Evolutionary conservation across 2,113 vertebrate genomes (phyloP), one percentile per base, ranked within the genome.

Genomic region (Chunga burmeisteri): DNA sequence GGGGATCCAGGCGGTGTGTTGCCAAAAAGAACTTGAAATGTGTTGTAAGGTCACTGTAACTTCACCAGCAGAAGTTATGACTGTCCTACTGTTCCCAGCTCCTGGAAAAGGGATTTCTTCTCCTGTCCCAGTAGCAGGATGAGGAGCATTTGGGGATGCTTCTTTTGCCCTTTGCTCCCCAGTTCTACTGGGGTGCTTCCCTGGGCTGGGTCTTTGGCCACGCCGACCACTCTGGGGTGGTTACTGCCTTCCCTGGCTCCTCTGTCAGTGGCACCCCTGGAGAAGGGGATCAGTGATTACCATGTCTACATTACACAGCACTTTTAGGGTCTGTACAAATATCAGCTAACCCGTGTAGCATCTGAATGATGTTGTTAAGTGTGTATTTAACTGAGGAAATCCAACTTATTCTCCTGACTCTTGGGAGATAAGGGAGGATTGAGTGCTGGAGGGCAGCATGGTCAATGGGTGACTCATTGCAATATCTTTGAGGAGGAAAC

Each of bases 11-110:
- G 59, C 58, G 93, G 55, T 29, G 10, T 36, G 8, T 38, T 61
- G 40, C 68, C 91, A 95, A 96, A 95, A 93, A 81, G 67, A 81
- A 75, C 88, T 94, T 96, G 96, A 86, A 92, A 86, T 52, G 15
- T 44, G 27, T 96, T 95, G 86, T 56, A 88, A 91, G 84, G 47
- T 84, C 94, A 83, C 88, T 65, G 52, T 62, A 21, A 53, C 80
- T 91, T 96, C 94, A 96, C 55, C 26, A 55, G 55, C 25, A 78
- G 62, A 93, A 81, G 61, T 86, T 92, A 47, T 91, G 42, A 15
- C 78, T 61, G 38, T 94, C 81, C 59, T 95, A 30, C 66, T 42
- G 22, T 89, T 94, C 40, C 38, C 34, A 79, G 72, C 17, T 77
- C 42, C 42, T 78, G 73, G 72, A 88, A 80, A 90, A 96, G 85